Evolutionary conservation across 2,888 invertebrate species (phyloP).

Genomic region (Flabesymbios commensalis): DNA sequence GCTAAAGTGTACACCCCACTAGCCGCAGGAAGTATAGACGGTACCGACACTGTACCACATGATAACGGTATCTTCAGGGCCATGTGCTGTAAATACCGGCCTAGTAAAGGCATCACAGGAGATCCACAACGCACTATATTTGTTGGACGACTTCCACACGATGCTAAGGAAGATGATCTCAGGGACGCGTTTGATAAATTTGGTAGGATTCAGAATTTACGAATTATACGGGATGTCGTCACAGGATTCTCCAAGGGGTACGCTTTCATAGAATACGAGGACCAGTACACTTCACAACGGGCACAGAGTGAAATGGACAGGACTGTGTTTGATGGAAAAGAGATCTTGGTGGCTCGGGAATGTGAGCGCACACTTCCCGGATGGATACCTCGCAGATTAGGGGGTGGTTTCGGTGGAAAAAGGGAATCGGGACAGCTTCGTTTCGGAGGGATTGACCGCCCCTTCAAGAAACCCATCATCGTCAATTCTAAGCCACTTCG

Average conservation of each 20-base stretch:
- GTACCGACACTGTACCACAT: conserved; percentile 81
- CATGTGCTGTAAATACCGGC: conserved; percentile 64
- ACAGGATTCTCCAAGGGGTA: conserved; percentile 83
- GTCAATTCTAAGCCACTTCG: neutral
- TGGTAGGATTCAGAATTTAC: conserved; percentile 68
- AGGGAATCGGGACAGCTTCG: conserved; percentile 86
- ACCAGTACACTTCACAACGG: conserved; percentile 67
- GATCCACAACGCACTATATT: conserved; percentile 76
- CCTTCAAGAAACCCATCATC: conserved; percentile 66
- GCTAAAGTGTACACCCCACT: conserved; percentile 72
- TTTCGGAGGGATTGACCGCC: conserved; percentile 81
- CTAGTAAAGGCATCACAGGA: conserved; percentile 67
- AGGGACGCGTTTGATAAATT: conserved; percentile 65
- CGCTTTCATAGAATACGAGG: conserved; percentile 82
- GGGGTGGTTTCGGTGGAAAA: conserved; percentile 85
- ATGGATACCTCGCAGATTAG: conserved; percentile 83
- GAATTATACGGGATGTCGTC: conserved; percentile 77
- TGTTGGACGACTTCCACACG: conserved; percentile 73
- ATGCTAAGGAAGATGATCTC: conserved; percentile 69
- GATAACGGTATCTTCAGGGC: conserved; percentile 79
- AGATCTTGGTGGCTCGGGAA: conserved; percentile 78
- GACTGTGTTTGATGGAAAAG: conserved; percentile 69
- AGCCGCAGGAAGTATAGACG: conserved; percentile 84
- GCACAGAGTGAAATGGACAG: conserved; percentile 60
- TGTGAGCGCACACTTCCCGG: conserved; percentile 71